Percentiles rank a stretch among this genome's conserved stretches.
These are phyloP conservation scores for Embiotoca jacksoni DNA, from an alignment of 2,113 vertebrate genomes.

Conservation along the genomic window DNA sequence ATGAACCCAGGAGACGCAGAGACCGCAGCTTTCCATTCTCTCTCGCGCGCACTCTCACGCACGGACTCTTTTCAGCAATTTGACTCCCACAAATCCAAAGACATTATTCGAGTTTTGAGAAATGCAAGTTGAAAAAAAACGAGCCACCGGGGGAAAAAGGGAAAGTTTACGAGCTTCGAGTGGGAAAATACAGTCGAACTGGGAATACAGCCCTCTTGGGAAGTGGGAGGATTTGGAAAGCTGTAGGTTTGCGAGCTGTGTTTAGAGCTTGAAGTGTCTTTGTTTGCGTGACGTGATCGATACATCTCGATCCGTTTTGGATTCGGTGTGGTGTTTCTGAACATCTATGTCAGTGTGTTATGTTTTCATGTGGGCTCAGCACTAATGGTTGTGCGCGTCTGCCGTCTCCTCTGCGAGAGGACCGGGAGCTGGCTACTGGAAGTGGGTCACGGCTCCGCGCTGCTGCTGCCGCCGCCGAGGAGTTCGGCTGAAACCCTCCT, in stretches of 20 bases:
- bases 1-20: constrained; percentile 4
- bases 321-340: not conserved
- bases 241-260: too few species aligned
- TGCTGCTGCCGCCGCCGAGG: constrained; percentile 21
- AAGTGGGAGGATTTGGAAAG: too few species aligned
- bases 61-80: not conserved
- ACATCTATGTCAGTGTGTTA: constrained; percentile 70
- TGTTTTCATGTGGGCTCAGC: constrained; percentile 37
- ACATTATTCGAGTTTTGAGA: not conserved
- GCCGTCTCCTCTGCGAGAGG: constrained; percentile 10
- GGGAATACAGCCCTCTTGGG: too few species aligned
- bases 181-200: too few species aligned
- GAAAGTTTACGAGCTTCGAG: too few species aligned
- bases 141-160: too few species aligned
- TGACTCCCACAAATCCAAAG: constrained; percentile 21
- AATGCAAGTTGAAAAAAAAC: too few species aligned
- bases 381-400: not conserved
- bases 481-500: constrained; percentile 68
- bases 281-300: too few species aligned
- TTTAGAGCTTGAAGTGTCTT: too few species aligned
- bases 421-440: constrained; percentile 48
- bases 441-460: constrained; percentile 71
- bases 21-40: constrained; percentile 31
- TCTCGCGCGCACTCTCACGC: not conserved
- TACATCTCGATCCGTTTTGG: not conserved